phyloP scores from a whole-genome alignment of 2,797 vertebrate genomes.

The Mus spretus region DNA sequence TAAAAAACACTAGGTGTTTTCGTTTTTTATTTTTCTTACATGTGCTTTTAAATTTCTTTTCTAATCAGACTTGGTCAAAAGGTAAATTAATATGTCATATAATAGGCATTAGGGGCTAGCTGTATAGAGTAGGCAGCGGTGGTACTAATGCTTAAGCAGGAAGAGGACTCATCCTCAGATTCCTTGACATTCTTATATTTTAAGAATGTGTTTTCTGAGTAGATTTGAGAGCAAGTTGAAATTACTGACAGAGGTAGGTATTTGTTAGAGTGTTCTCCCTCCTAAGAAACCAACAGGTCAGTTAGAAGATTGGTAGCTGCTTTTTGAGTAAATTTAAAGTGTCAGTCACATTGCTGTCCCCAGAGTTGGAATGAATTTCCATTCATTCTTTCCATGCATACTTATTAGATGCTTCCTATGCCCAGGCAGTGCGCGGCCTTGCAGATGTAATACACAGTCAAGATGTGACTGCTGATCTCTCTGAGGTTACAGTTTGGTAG shows the following conservation, averaged over 20 bases:
- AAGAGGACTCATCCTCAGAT: background rate
- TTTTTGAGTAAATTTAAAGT: constrained; percentile 53
- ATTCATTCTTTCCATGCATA: background rate
- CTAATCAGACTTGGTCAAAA: constrained; percentile 38
- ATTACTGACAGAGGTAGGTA: background rate
- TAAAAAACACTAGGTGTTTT: background rate
- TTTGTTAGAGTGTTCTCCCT: background rate
- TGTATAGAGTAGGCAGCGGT: background rate
- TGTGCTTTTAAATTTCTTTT: background rate
- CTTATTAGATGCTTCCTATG: background rate
- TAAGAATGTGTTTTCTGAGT: constrained; percentile 20
- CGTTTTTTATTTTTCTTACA: constrained; percentile 48
- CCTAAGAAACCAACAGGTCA: background rate
- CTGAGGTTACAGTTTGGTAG: background rate
- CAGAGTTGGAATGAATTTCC: background rate
- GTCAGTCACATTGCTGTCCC: background rate
- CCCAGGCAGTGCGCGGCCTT: background rate
- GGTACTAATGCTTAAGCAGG: background rate
- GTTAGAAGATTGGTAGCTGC: constrained; percentile 27
- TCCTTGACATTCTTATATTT: background rate
- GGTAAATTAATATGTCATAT: background rate
- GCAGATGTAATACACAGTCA: background rate
- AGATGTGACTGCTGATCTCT: background rate
- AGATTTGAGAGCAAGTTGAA: background rate
- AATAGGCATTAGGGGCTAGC: background rate